Conservation (phyloP, 2,888 invertebrate species). For the Hipparchia sbordonii region DNA sequence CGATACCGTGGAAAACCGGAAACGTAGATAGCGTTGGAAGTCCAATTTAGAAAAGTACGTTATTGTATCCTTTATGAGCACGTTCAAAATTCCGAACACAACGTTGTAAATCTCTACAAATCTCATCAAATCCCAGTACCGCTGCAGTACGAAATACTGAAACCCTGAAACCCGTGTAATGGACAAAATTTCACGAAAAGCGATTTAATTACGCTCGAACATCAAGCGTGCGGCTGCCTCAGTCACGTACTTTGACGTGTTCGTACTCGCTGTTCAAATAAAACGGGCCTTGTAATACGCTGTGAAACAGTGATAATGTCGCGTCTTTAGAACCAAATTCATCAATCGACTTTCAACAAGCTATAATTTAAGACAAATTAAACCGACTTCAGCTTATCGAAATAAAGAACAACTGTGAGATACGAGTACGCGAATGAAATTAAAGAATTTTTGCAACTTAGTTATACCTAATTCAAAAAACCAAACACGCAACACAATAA, state of each 20-base stretch:
- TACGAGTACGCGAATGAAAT: too few species aligned
- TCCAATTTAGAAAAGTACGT: too few species aligned
- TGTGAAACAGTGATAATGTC: not conserved
- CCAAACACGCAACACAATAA: too few species aligned
- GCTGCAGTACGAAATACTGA: constrained; percentile 3
- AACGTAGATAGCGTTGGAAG: too few species aligned
- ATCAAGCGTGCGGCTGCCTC: constrained; percentile 26
- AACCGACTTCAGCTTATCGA: too few species aligned
- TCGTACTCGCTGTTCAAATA: constrained; percentile 9
- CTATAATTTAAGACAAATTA: too few species aligned
- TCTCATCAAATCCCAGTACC: constrained; percentile 18
- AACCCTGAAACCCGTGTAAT: constrained; percentile 12
- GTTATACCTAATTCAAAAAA: too few species aligned
- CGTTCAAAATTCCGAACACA: constrained; percentile 2
- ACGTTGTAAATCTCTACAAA: constrained; percentile 10
- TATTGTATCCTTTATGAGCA: not conserved
- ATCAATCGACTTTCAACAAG: not conserved
- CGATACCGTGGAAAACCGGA: too few species aligned
- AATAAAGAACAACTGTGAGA: too few species aligned
- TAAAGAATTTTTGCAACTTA: too few species aligned
- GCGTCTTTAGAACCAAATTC: not conserved
- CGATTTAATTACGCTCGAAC: constrained; percentile 32
- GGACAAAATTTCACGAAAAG: constrained; percentile 29
- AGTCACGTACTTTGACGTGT: constrained; percentile 33
- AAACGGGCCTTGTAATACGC: not conserved